Evolutionary conservation across 2,113 vertebrate genomes (phyloP).

Genomic region (Pitta sordida): DNA sequence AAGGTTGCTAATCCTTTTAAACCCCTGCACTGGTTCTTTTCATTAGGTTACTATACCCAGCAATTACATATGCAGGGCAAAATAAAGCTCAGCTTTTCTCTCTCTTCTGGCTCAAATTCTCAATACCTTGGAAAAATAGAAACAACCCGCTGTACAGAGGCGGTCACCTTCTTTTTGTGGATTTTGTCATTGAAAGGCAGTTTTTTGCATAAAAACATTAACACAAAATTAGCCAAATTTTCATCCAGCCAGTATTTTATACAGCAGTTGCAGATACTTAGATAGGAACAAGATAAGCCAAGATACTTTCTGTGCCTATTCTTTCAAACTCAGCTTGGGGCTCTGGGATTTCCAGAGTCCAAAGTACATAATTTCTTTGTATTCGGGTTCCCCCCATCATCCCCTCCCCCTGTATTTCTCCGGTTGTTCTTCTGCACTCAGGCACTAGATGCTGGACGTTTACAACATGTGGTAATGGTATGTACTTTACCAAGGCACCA

Average conservation of each 20-base stretch:
- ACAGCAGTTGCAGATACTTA: not conserved
- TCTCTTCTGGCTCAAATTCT: not conserved
- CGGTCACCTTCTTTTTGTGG: not conserved
- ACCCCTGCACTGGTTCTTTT: not conserved
- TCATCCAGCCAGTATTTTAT: not conserved
- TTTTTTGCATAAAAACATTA: not conserved
- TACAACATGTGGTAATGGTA: not conserved
- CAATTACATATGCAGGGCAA: not conserved
- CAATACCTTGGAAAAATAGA: not conserved
- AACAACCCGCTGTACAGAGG: not conserved
- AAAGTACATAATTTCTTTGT: not conserved
- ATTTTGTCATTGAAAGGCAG: not conserved
- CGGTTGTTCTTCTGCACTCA: not conserved
- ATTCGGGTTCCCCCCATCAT: not conserved
- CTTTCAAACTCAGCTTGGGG: not conserved
- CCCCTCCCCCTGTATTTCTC: not conserved
- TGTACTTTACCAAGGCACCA: not conserved
- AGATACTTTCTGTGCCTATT: not conserved
- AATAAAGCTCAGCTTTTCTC: not conserved
- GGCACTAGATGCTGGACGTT: not conserved
- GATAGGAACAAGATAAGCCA: not conserved
- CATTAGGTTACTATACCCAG: not conserved
- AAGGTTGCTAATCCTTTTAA: conserved; percentile 18
- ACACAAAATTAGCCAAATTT: not conserved
- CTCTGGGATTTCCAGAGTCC: not conserved